These are phyloP conservation scores for Dysdera silvatica DNA, from an alignment of 1,140 invertebrate species.

Conservation along the genomic window DNA sequence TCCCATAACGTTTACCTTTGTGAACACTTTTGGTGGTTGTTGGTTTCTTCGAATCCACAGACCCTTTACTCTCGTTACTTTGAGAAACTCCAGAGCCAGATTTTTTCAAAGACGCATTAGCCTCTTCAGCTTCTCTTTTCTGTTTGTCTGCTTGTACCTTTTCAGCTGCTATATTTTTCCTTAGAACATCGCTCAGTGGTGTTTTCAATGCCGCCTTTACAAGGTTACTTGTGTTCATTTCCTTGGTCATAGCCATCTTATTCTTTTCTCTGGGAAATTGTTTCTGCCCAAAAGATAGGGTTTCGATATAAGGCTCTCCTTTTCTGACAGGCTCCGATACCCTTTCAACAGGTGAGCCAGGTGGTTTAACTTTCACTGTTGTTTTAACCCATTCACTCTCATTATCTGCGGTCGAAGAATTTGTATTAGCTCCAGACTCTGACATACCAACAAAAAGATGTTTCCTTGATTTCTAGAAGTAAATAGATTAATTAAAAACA, in stretches of 20 bases:
- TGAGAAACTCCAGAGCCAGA: not conserved
- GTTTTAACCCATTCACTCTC: no score
- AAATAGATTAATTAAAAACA: no score
- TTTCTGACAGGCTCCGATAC: no score
- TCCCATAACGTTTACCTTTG: not conserved
- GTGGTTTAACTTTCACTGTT: no score
- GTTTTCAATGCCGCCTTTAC: constrained; percentile 19
- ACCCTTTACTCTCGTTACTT: not conserved
- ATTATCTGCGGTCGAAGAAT: no score
- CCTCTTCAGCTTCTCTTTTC: no score
- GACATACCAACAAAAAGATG: no score
- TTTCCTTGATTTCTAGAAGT: no score
- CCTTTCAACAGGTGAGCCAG: no score
- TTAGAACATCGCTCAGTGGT: constrained; percentile 23
- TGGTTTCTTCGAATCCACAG: not conserved
- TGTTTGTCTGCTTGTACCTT: not conserved
- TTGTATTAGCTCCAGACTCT: no score
- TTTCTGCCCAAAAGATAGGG: no score
- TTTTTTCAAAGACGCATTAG: not conserved
- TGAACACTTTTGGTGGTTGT: not conserved
- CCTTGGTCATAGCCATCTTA: constrained; percentile 2
- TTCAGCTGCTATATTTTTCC: constrained; percentile 24
- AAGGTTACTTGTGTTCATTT: not conserved
- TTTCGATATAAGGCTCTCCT: no score
- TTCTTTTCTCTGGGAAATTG: constrained; percentile 1